A percentile compares a stretch with the other conserved stretches of the same genome.
Conservation (phyloP, 2,113 vertebrate species). For the Mohoua ochrocephala region DNA sequence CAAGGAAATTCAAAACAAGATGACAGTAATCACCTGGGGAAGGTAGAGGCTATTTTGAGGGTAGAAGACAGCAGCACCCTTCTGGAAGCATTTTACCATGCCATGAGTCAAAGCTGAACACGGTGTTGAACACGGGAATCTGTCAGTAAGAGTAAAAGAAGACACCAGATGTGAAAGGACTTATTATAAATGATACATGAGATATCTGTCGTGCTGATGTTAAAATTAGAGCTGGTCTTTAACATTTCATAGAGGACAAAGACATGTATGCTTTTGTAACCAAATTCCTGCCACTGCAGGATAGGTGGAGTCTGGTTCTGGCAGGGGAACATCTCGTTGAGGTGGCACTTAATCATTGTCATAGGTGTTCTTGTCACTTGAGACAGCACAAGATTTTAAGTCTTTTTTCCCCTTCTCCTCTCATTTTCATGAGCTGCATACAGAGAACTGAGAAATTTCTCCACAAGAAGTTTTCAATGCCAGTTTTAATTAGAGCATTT, state of each 20-base stretch:
- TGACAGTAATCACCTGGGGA: not conserved
- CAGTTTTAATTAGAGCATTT: not conserved
- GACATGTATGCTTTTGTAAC: not conserved
- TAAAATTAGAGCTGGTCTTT: not conserved
- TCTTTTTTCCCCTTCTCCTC: not conserved
- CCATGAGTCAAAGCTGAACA: not conserved
- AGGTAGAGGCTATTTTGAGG: not conserved
- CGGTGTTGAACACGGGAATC: not conserved
- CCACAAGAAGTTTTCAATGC: not conserved
- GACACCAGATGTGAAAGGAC: not conserved
- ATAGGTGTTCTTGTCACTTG: not conserved
- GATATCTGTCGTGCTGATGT: not conserved
- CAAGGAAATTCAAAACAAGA: not conserved
- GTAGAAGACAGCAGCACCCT: not conserved
- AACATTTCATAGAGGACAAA: slow-evolving; percentile 1
- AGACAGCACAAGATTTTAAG: not conserved
- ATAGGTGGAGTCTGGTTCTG: not conserved
- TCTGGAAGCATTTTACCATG: not conserved
- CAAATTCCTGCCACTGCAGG: not conserved
- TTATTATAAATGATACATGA: not conserved
- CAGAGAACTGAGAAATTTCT: not conserved
- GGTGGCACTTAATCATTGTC: not conserved
- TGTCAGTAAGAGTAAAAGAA: not conserved
- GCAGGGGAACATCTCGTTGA: not conserved
- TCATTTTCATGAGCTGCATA: not conserved